Percentiles rank a stretch among this genome's conserved stretches.
Evolutionary conservation across 2,888 invertebrate species (phyloP).

Genomic region (Fissipunctia ypsillon): DNA sequence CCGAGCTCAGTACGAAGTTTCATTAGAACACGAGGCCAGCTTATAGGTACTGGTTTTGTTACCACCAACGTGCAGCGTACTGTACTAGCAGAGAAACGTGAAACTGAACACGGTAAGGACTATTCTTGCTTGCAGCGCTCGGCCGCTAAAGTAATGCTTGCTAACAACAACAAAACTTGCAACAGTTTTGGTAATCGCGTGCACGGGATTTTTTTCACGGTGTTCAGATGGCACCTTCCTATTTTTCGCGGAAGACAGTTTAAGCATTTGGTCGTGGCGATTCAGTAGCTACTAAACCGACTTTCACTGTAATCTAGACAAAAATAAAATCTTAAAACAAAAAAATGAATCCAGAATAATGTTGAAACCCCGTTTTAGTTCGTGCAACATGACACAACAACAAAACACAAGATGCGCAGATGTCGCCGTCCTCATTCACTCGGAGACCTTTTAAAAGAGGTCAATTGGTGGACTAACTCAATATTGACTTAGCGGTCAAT

Average conservation of each 20-base stretch:
- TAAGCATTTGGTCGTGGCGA: background rate
- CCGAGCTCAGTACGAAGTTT: too few relatives aligned
- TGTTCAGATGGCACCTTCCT: too few relatives aligned
- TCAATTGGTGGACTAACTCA: conserved; percentile 55
- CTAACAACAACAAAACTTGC: too few relatives aligned
- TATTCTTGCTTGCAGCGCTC: too few relatives aligned
- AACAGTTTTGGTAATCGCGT: too few relatives aligned
- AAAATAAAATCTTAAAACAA: background rate
- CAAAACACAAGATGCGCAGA: conserved; percentile 23
- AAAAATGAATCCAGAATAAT: background rate
- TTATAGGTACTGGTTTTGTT: too few relatives aligned
- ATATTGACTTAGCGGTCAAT: conserved; percentile 51
- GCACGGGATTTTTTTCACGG: too few relatives aligned
- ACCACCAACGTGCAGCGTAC: too few relatives aligned
- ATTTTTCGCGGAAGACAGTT: background rate
- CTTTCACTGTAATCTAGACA: background rate
- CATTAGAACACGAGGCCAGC: too few relatives aligned
- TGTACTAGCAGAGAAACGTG: too few relatives aligned
- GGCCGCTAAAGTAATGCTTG: too few relatives aligned
- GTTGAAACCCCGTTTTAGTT: background rate
- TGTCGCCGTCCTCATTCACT: conserved; percentile 29
- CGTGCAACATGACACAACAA: background rate
- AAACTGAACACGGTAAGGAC: too few relatives aligned
- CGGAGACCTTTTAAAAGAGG: conserved; percentile 54
- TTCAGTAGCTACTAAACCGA: background rate